Percentiles rank a stretch among this genome's conserved stretches.
Conservation (phyloP, 2,797 vertebrate genomes). For the Setipinna tenuifilis region DNA sequence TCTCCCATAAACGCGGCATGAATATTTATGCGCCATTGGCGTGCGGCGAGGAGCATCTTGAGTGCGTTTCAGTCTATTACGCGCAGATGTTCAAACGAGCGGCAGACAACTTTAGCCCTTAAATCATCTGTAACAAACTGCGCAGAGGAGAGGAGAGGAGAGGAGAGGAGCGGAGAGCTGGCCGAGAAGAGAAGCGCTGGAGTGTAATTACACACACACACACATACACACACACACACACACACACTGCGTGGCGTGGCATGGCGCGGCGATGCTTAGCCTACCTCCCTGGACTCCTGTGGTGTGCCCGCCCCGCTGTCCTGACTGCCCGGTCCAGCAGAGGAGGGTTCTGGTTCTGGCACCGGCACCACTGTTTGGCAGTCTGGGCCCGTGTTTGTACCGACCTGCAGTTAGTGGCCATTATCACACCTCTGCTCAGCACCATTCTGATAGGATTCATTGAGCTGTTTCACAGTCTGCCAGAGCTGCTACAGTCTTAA, state of each 20-base stretch:
- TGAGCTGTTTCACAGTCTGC: not conserved
- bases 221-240: too few species aligned
- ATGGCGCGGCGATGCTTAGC: not conserved
- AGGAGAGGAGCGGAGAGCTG: not conserved
- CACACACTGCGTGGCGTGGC: too few species aligned
- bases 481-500: too few species aligned
- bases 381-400: not conserved
- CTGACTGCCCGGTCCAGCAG: not conserved
- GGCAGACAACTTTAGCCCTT: conserved; percentile 18
- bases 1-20: conserved; percentile 16
- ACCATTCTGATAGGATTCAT: not conserved
- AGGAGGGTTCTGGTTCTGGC: not conserved
- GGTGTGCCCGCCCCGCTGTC: not conserved
- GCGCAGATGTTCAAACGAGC: conserved; percentile 21
- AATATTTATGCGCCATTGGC: conserved; percentile 12
- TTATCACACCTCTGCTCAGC: not conserved
- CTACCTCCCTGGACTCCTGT: too few species aligned
- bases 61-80: conserved; percentile 24
- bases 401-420: not conserved
- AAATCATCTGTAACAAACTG: conserved; percentile 28
- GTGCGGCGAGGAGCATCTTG: conserved; percentile 15
- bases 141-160: not conserved
- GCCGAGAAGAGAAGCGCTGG: not conserved
- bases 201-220: conserved; percentile 4
- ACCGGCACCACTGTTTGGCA: not conserved